Evolutionary conservation across 2,888 invertebrate genomes (phyloP), one percentile per base, ranked within the genome.

Genomic region (Stenodera caucasica): DNA sequence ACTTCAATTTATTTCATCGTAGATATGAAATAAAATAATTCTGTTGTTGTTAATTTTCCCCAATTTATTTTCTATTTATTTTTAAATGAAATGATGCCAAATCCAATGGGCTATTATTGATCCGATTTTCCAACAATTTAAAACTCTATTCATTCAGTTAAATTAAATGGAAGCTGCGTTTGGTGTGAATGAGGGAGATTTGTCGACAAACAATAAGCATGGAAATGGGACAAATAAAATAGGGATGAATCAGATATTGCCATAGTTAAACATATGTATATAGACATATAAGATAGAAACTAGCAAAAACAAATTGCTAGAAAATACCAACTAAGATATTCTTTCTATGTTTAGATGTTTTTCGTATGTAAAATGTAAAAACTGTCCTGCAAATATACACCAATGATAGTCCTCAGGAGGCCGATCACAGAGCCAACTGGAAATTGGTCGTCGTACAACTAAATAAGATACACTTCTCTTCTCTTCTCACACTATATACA

Each of bases 381-480:
- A 21, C 61, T 53, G 14, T 60, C 54, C 29, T 63, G 64, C 63
- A 67, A 65, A 66, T 65, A 64, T 63, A 63, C 51, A 21, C 4
- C 18, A 45, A 21, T 45, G 67, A 73, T 67, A 57, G 72, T 71
- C 58, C 74, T 74, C 74, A 59, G 63, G 74, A 73, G 74, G 73
- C 70, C 74, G 74, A 75, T 75, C 75, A 74, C 72, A 71, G 63
- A 70, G 69, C 67, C 68, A 70, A 69, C 69, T 71, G 62, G 70
- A 75, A 73, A 75, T 74, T 74, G 73, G 71, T 63, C 72, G 69
- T 70, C 69, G 12, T 21, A 45, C 40, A 26, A n/a, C n/a, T 26
- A 26, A 7, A 26, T 26, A 26, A 7, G 26, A 26, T 26, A 26
- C 26, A 26, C 26, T 26, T n/a, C n/a, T n/a, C n/a, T n/a, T n/a